A percentile compares a stretch with the other conserved stretches of the same genome.
Conservation (phyloP, 23 tunicate species). For the Trididemnum nubilum region DNA sequence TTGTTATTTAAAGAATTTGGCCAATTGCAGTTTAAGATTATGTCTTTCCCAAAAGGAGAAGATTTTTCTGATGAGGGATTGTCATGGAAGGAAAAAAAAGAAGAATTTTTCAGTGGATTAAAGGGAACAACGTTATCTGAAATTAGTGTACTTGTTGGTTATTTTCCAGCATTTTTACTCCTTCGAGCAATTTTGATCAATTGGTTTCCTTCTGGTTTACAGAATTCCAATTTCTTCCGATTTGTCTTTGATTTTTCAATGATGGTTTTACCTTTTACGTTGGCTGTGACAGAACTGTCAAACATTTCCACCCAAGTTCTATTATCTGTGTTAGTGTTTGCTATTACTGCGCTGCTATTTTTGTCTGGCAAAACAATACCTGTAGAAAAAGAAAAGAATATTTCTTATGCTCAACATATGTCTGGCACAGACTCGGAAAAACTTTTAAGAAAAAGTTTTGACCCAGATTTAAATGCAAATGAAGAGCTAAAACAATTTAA, state of each 20-base stretch:
- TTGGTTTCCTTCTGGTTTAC: conserved; percentile 1
- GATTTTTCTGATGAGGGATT: no score
- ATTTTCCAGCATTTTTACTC: conserved; percentile 16
- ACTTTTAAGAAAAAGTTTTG: not conserved
- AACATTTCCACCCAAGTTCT: conserved; percentile 6
- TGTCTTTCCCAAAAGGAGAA: no score
- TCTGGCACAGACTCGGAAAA: not conserved
- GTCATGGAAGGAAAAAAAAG: conserved; percentile 47
- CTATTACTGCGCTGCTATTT: not conserved
- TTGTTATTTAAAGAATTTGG: no score
- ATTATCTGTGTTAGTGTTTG: not conserved
- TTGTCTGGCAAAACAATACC: not conserved
- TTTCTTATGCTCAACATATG: not conserved
- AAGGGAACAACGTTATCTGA: conserved; percentile 67
- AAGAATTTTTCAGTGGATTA: conserved; percentile 61
- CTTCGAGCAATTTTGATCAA: conserved; percentile 40
- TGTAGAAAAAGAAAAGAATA: not conserved
- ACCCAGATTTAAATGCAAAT: not conserved
- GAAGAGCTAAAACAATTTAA: not conserved
- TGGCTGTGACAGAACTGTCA: conserved; percentile 30
- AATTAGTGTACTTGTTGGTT: conserved; percentile 22
- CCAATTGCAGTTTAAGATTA: no score
- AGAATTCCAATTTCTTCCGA: not conserved
- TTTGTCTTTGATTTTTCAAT: conserved; percentile 27
- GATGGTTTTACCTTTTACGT: conserved; percentile 17